Percentiles rank a stretch among this genome's conserved stretches.
Conservation (phyloP, 2,888 invertebrate genomes). For the Macaria liturata region DNA sequence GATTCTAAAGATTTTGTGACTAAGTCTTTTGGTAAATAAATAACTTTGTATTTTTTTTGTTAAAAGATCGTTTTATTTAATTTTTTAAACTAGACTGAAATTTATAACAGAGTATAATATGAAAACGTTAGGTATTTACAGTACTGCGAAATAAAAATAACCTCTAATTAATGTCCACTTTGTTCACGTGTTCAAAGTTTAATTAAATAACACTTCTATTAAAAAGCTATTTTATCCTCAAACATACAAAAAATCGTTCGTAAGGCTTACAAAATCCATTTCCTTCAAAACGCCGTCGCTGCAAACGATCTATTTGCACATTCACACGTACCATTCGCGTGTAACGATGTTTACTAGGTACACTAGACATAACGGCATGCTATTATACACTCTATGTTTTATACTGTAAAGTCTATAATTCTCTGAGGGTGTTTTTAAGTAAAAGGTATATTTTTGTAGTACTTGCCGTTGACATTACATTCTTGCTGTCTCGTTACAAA, state of each 20-base stretch:
- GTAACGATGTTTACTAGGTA: constrained; percentile 13
- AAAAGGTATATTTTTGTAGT: constrained; percentile 12
- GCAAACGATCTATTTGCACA: constrained; percentile 11
- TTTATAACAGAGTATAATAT: too few relatives aligned
- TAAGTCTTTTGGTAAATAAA: too few relatives aligned
- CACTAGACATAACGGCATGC: constrained; percentile 5
- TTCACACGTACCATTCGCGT: constrained; percentile 10
- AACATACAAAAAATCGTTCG: background rate
- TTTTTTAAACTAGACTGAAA: too few relatives aligned
- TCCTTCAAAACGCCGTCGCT: background rate
- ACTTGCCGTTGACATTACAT: constrained; percentile 9
- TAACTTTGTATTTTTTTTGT: too few relatives aligned
- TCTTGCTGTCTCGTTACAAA: constrained; percentile 19
- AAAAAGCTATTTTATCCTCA: too few relatives aligned
- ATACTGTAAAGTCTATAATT: background rate
- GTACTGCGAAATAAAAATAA: too few relatives aligned
- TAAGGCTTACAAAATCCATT: background rate
- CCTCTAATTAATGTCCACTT: too few relatives aligned
- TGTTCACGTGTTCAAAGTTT: too few relatives aligned
- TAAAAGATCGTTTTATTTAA: too few relatives aligned
- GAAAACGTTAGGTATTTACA: too few relatives aligned
- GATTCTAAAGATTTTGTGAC: too few relatives aligned
- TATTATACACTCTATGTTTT: constrained; percentile 1
- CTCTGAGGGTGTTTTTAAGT: background rate
- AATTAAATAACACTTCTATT: too few relatives aligned